Evolutionary conservation across 2,113 vertebrate species (phyloP).

Genomic region (Syngnathus typhle): DNA sequence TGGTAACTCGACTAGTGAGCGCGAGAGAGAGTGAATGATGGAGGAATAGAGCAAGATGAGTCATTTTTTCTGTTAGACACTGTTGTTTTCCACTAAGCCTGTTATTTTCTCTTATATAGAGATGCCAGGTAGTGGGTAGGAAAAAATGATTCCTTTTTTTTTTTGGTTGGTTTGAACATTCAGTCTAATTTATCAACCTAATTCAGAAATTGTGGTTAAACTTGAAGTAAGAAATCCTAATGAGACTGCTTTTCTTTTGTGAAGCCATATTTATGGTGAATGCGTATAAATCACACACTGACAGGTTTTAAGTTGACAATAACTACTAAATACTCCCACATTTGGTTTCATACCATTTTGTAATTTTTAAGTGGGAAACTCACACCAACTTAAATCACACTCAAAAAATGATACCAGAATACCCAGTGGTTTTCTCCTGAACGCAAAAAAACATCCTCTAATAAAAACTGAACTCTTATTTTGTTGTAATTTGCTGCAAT

Average conservation of each 20-base stretch:
- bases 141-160: conserved; percentile 44
- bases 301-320: too few relatives aligned
- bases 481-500: too few relatives aligned
- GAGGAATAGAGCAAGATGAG: conserved; percentile 56
- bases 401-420: too few relatives aligned
- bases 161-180: conserved; percentile 48
- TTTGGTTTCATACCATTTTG: too few relatives aligned
- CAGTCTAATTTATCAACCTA: conserved; percentile 49
- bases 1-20: conserved; percentile 41
- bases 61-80: conserved; percentile 64
- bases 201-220: conserved; percentile 50
- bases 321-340: too few relatives aligned
- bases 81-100: conserved; percentile 67
- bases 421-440: too few relatives aligned
- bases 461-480: too few relatives aligned
- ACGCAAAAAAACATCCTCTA: too few relatives aligned
- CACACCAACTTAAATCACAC: too few relatives aligned
- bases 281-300: background rate
- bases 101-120: conserved; percentile 65
- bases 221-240: conserved; percentile 25
- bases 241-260: too few relatives aligned
- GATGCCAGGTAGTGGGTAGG: conserved; percentile 68
- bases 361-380: too few relatives aligned
- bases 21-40: conserved; percentile 30
- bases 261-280: background rate